Evolutionary conservation across 1,140 invertebrate species (phyloP).

Genomic region (Heterodera schachtii): DNA sequence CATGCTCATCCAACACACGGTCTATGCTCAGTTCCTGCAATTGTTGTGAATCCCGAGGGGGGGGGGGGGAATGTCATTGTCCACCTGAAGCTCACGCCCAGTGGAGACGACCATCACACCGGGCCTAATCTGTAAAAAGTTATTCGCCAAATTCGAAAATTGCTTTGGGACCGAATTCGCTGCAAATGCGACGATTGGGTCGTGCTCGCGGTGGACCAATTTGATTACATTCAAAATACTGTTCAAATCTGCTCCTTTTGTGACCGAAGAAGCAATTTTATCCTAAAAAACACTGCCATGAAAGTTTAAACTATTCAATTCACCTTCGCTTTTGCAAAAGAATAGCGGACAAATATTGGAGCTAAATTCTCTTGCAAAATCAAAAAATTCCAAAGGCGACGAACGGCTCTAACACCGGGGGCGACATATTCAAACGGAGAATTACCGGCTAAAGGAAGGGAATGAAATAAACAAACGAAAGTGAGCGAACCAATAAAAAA

Average conservation of each 20-base stretch:
- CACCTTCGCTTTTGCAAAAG: conserved; percentile 78
- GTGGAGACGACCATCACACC: conserved; percentile 86
- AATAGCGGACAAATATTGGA: conserved; percentile 90
- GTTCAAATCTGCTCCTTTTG: conserved; percentile 58
- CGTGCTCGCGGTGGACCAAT: conserved; percentile 98
- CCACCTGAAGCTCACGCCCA: conserved; percentile 80
- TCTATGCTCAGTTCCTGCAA: conserved; percentile 91
- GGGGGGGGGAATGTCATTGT: too few relatives aligned
- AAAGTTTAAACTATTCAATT: conserved; percentile 22
- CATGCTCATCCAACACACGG: conserved; percentile 68
- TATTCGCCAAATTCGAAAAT: not conserved
- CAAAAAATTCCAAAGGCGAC: conserved; percentile 87
- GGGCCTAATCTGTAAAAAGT: conserved; percentile 73
- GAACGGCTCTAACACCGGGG: conserved; percentile 61
- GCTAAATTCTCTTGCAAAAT: conserved; percentile 88
- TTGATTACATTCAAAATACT: conserved; percentile 71
- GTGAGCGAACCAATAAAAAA: not conserved
- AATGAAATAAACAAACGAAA: not conserved
- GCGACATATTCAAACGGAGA: conserved; percentile 84
- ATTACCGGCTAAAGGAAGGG: conserved; percentile 69
- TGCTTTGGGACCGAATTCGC: conserved; percentile 74
- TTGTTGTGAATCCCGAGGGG: not conserved
- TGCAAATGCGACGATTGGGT: conserved; percentile 94
- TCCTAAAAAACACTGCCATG: conserved; percentile 16
- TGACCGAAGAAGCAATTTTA: not conserved